Evolutionary conservation across 92 coral and sea anemone species (phyloP).

Genomic region (Heliopora coerulea): DNA sequence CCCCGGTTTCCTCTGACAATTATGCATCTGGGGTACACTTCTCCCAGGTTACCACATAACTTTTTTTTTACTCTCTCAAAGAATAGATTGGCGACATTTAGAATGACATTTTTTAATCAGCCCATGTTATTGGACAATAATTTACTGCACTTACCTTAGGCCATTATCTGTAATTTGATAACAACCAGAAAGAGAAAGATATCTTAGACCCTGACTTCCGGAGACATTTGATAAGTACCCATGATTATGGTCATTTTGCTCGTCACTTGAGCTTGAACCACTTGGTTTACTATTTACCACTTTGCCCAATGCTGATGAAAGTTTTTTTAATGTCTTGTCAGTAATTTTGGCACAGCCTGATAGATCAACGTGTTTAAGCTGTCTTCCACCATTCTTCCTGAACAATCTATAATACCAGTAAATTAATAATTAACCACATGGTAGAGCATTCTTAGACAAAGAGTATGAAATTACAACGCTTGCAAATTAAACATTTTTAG

Average conservation of each 20-base stretch:
- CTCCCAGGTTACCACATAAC: too few relatives aligned
- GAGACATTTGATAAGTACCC: conserved; percentile 28
- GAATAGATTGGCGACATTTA: too few relatives aligned
- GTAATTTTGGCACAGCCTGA: conserved; percentile 92
- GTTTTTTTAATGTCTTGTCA: conserved; percentile 77
- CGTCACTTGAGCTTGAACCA: background rate
- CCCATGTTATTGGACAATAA: too few relatives aligned
- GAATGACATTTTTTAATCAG: too few relatives aligned
- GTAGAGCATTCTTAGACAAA: too few relatives aligned
- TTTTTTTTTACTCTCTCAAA: too few relatives aligned
- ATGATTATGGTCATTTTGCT: conserved; percentile 3
- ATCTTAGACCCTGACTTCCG: conserved; percentile 59
- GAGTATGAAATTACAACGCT: too few relatives aligned
- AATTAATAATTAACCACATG: too few relatives aligned
- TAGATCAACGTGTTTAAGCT: conserved; percentile 65
- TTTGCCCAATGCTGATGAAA: conserved; percentile 76
- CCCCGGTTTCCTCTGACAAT: too few relatives aligned
- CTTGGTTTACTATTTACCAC: conserved; percentile 2
- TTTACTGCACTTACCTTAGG: too few relatives aligned
- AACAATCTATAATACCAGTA: conserved; percentile 57
- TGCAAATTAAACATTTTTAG: too few relatives aligned
- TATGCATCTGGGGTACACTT: too few relatives aligned
- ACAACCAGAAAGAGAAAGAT: conserved; percentile 91
- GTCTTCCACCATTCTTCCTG: conserved; percentile 75
- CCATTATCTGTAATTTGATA: conserved; percentile 91